Evolutionary conservation across 2,113 vertebrate species (phyloP).

Genomic region (Labeo rohita): DNA sequence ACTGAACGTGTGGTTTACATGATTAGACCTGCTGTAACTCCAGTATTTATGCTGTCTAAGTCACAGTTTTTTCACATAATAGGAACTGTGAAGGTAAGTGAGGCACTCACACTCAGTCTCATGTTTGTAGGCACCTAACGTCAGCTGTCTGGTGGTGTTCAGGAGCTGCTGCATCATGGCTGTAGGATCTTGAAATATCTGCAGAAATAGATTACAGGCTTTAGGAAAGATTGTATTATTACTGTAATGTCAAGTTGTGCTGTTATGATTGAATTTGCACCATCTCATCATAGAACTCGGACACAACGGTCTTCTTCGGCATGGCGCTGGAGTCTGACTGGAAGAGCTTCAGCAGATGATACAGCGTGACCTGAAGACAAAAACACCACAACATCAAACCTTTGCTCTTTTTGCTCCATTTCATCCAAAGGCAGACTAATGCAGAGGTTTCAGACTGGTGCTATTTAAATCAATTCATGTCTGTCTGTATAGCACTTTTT

Average conservation of each 20-base stretch:
- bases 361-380: constrained; percentile 87
- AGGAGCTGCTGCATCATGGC: constrained; percentile 99
- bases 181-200: constrained; percentile 99
- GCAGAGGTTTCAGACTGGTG: background rate
- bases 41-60: background rate
- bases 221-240: background rate
- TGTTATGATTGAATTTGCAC: constrained; percentile 67
- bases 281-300: constrained; percentile 99
- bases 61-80: too few species aligned
- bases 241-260: too few species aligned
- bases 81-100: background rate
- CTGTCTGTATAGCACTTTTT: background rate
- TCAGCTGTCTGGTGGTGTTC: constrained; percentile 95
- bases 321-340: constrained; percentile 98
- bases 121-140: constrained; percentile 95
- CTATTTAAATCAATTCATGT: background rate
- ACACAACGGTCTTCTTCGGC: constrained; percentile 97
- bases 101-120: constrained; percentile 94
- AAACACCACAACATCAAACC: background rate
- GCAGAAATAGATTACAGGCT: constrained; percentile 9
- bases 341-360: constrained; percentile 96
- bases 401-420: background rate
- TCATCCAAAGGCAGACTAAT: background rate
- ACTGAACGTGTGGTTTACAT: constrained; percentile 66
- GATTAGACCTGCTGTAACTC: background rate